Percentiles rank a stretch among this genome's conserved stretches.
phyloP scores from a whole-genome alignment of 2,888 invertebrate genomes.

The Pollenia labialis region DNA sequence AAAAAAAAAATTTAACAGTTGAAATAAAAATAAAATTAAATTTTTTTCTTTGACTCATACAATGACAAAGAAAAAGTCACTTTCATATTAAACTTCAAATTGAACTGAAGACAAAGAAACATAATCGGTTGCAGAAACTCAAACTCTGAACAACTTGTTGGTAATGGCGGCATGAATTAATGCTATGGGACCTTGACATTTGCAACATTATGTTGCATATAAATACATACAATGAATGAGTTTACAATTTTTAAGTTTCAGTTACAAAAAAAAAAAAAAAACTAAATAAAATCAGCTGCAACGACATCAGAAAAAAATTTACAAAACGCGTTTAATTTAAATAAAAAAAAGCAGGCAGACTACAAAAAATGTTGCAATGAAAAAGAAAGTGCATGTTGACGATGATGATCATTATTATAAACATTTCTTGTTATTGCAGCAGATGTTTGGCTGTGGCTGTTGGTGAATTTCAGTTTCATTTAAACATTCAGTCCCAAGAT shows the following conservation, averaged over 20 bases:
- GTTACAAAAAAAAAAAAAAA: slow-evolving; percentile 3
- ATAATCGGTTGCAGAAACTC: not conserved
- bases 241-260: slow-evolving; percentile 22
- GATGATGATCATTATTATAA: slow-evolving; percentile 34
- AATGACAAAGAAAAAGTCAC: slow-evolving; percentile 69
- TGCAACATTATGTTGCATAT: slow-evolving; percentile 68
- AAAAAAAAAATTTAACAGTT: slow-evolving; percentile 40
- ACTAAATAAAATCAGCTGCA: slow-evolving; percentile 13
- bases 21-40: not conserved
- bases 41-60: not conserved
- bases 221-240: slow-evolving; percentile 17
- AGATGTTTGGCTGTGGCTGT: slow-evolving; percentile 31
- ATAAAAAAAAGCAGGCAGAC: not conserved
- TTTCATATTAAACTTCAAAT: slow-evolving; percentile 49
- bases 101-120: slow-evolving; percentile 34
- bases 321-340: slow-evolving; percentile 55
- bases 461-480: slow-evolving; percentile 46
- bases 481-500: slow-evolving; percentile 49
- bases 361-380: slow-evolving; percentile 43
- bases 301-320: slow-evolving; percentile 13
- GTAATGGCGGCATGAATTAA: slow-evolving; percentile 54
- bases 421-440: slow-evolving; percentile 50
- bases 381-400: slow-evolving; percentile 68
- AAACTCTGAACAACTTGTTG: slow-evolving; percentile 19
- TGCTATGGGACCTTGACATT: slow-evolving; percentile 72